phyloP scores from a whole-genome alignment of 2,888 invertebrate genomes.

The Diaprepes abbreviatus region DNA sequence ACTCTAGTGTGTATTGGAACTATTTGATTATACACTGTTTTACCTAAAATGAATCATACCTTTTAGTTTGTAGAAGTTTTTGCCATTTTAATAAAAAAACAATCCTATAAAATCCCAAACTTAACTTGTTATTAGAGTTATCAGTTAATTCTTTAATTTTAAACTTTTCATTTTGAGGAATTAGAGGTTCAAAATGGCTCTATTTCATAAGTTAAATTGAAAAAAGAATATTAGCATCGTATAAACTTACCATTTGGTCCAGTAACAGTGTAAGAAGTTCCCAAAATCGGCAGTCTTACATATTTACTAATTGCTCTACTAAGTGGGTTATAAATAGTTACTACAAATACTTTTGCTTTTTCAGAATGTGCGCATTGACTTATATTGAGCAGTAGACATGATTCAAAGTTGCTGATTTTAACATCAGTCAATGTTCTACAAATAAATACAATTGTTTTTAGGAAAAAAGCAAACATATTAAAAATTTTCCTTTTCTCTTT shows the following conservation, averaged over 20 bases:
- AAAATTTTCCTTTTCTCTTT: too few species aligned
- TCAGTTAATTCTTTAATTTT: too few species aligned
- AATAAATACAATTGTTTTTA: not conserved
- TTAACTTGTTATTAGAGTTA: too few species aligned
- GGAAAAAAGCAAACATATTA: too few species aligned
- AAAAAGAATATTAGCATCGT: too few species aligned
- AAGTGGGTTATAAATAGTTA: slow-evolving; percentile 83
- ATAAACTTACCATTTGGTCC: slow-evolving; percentile 73
- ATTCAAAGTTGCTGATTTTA: slow-evolving; percentile 8
- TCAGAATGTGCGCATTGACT: slow-evolving; percentile 80
- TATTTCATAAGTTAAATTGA: too few species aligned
- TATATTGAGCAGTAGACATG: slow-evolving; percentile 80
- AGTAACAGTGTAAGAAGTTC: slow-evolving; percentile 71
- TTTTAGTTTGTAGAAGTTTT: too few species aligned
- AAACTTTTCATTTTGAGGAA: too few species aligned
- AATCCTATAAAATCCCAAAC: too few species aligned
- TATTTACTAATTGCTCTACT: slow-evolving; percentile 73
- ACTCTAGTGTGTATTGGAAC: slow-evolving; percentile 72
- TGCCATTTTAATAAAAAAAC: too few species aligned
- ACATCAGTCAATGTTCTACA: slow-evolving; percentile 23
- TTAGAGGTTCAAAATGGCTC: too few species aligned
- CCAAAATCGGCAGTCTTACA: slow-evolving; percentile 75
- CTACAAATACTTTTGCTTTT: slow-evolving; percentile 72
- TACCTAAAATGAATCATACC: slow-evolving; percentile 44
- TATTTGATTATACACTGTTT: slow-evolving; percentile 22